phyloP scores from a whole-genome alignment of 2,113 vertebrate genomes.

The Gadus macrocephalus region DNA sequence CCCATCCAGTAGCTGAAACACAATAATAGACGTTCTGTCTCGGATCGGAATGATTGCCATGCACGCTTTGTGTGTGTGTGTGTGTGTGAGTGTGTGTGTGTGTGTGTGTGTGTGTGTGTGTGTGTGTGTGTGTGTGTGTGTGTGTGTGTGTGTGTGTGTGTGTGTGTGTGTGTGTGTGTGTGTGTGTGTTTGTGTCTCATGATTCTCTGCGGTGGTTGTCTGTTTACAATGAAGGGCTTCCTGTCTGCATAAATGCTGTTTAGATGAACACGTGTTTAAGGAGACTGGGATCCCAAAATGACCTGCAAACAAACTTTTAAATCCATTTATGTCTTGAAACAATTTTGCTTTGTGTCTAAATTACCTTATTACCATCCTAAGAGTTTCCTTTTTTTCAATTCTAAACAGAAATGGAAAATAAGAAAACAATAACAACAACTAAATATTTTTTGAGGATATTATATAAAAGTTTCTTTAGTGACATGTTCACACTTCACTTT shows the following conservation, averaged over 20 bases:
- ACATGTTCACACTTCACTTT: too few species aligned
- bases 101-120: constrained; percentile 28
- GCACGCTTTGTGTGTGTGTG: constrained; percentile 8
- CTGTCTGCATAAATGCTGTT: constrained; percentile 29
- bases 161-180: constrained; percentile 17
- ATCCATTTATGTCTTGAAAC: too few species aligned
- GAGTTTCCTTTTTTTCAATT: too few species aligned
- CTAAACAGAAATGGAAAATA: too few species aligned
- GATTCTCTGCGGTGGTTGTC: constrained; percentile 11
- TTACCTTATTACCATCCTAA: too few species aligned
- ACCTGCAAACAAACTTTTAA: too few species aligned
- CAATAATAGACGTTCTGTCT: constrained; percentile 32
- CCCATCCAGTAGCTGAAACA: constrained; percentile 27
- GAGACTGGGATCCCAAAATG: background rate
- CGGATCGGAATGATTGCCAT: constrained; percentile 17
- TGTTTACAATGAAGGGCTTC: constrained; percentile 4
- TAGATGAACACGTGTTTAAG: constrained; percentile 12
- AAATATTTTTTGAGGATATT: too few species aligned
- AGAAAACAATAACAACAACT: too few species aligned
- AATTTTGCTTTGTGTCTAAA: too few species aligned
- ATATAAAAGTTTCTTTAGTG: too few species aligned
- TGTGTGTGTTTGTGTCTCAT: constrained; percentile 13
- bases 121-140: too few species aligned
- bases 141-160: background rate
- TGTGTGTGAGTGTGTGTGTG: constrained; percentile 2